phyloP scores from a whole-genome alignment of 2,797 vertebrate genomes.

The Triplophysa bombifrons region DNA sequence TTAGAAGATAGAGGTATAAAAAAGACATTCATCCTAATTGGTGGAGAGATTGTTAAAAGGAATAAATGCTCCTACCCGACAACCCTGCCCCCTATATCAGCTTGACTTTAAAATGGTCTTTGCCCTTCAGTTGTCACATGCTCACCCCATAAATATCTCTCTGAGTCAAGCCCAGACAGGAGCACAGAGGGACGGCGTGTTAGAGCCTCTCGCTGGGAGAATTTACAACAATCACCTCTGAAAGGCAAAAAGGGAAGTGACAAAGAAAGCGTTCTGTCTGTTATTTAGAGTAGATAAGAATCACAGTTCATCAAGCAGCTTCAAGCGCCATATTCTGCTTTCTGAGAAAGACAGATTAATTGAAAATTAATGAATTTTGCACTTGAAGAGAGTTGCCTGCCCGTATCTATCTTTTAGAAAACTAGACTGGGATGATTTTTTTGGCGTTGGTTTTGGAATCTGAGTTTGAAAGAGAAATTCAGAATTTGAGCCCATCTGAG shows the following conservation, averaged over 20 bases:
- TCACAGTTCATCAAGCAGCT: conserved; percentile 43
- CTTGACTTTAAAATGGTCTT: conserved; percentile 64
- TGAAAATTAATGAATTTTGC: conserved; percentile 71
- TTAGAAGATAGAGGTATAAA: neutral
- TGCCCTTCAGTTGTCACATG: conserved; percentile 71
- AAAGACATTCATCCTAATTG: neutral
- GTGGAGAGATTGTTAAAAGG: neutral
- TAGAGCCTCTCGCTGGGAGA: conserved; percentile 64
- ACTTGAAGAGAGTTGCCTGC: conserved; percentile 71
- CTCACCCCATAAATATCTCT: conserved; percentile 39
- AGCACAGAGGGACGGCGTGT: conserved; percentile 49
- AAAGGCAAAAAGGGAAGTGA: conserved; percentile 66
- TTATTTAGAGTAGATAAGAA: conserved; percentile 55
- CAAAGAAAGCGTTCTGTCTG: conserved; percentile 57
- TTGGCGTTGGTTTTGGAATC: conserved; percentile 33
- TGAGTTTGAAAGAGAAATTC: conserved; percentile 39
- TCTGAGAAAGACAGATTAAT: conserved; percentile 58
- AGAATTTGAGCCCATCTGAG: neutral
- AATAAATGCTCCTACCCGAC: conserved; percentile 42
- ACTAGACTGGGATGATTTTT: conserved; percentile 42
- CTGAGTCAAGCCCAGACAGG: conserved; percentile 16
- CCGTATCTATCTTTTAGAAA: conserved; percentile 65
- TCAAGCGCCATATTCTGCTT: neutral
- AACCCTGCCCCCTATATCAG: conserved; percentile 53
- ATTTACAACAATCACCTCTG: conserved; percentile 60